Evolutionary conservation across 2,797 vertebrate species (phyloP), one percentile per base, ranked within the genome.

Genomic region (Onychomys torridus): DNA sequence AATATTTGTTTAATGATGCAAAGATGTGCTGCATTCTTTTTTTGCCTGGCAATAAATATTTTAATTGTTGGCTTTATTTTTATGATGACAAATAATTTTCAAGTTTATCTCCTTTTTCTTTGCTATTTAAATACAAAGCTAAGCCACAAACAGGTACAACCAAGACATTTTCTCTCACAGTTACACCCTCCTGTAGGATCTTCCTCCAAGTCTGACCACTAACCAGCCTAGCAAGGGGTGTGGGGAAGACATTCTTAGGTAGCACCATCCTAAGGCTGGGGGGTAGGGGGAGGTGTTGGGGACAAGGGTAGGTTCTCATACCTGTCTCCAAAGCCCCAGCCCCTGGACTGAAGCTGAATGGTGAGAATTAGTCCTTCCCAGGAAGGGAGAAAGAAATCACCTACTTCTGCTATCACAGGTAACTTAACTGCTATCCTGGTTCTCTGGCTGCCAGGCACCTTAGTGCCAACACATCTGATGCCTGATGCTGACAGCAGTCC

Each of bases 31-130:
- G 57, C 57, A 57, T 57, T 57, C 57, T 65, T 65, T 29, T 61
- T 59, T 59, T 21, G 59, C 59, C 98, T 97, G 97, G 98, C 98
- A 99, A 99, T 99, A 99, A 99, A 99, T 99, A 99, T 97, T 98
- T 98, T 96, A 97, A 97, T 97, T 98, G 97, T 98, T 98, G n/a
- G 97, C 98, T 98, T 98, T 98, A 98, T 98, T 98, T 98, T 98
- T 98, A 98, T 98, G 98, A 97, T 98, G 98, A 98, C 96, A 98
- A 96, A 97, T 98, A 98, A 98, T 98, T 97, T 98, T 98, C 98
- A 98, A 98, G 98, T 98, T 98, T 98, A 97, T 98, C 98, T 98
- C 88, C 77, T 96, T 92, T 67, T 71, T 81, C 46, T 65, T 85
- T 87, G 85, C 98, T 88, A 32, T 88, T 98, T 98, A 98, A 98